Evolutionary conservation across 2,797 vertebrate species (phyloP), one percentile per base, ranked within the genome.

Genomic region (Acanthopagrus latus): DNA sequence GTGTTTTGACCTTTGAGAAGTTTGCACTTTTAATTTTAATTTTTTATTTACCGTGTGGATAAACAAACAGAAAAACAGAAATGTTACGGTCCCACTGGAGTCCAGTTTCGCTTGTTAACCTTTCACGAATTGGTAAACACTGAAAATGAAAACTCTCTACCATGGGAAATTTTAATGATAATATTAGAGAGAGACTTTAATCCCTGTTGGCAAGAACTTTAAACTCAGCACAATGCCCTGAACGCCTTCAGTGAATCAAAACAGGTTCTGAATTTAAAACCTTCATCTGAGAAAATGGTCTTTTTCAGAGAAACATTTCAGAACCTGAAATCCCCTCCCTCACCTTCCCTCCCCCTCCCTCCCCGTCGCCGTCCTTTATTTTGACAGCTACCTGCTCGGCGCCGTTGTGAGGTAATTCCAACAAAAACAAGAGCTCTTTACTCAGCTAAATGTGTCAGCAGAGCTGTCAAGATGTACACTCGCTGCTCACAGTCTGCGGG

Each of bases 341-440:
- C 56, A 3, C 29, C 57, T 27, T 27, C 66, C 23, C 41, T 2
- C 47, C 0, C 7, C 38, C 20, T 63, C 38, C 23, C 41, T 2
- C 57, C 0, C 7, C 38, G 21, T 66, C 47, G 0, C 58, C 9
- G 18, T 52, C 64, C 65, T 74, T 60, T 56, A 67, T 84, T 78
- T 65, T 84, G 74, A 90, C 85, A 85, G 65, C 71, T 80, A 57
- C 62, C 85, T 64, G 73, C 59, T 76, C 57, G 20, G 21, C 3
- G 50, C 38, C 4, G 8, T 44, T 20, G 69, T 68, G 66, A 10
- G 63, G 80, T 82, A 81, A 83, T 67, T 76, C 70, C 54, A 54
- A 71, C 63, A 70, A 78, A 85, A 81, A 78, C 76, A 78, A 57
- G 54, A 70, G 50, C 43, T 75, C 57, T 79, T 71, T 76, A 47